A percentile compares a stretch with the other conserved stretches of the same genome.
Evolutionary conservation across 1,140 invertebrate genomes (phyloP).

Genomic region (Zaprionus inermis): DNA sequence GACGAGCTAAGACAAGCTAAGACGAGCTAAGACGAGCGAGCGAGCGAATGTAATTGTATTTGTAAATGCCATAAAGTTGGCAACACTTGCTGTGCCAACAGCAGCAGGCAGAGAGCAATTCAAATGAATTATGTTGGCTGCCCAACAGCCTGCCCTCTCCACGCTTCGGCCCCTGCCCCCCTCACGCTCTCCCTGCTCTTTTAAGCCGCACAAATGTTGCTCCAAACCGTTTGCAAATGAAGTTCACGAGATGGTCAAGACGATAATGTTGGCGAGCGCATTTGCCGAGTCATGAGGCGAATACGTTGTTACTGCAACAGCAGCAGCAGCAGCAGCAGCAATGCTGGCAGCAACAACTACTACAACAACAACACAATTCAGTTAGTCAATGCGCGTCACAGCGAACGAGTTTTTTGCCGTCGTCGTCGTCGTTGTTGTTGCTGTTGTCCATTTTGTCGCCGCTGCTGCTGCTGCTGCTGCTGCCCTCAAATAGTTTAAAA

Average conservation of each 20-base stretch:
- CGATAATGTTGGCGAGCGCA: slow-evolving; percentile 80
- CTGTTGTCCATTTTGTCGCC: slow-evolving; percentile 74
- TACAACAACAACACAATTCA: slow-evolving; percentile 50
- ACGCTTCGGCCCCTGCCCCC: not conserved
- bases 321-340: slow-evolving; percentile 62
- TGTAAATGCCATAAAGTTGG: slow-evolving; percentile 83
- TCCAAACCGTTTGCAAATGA: slow-evolving; percentile 74
- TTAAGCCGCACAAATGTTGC: slow-evolving; percentile 42
- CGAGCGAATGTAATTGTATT: slow-evolving; percentile 78
- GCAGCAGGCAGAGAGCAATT: slow-evolving; percentile 37
- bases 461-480: slow-evolving; percentile 21
- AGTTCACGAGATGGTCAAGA: slow-evolving; percentile 82
- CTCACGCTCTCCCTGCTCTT: not conserved
- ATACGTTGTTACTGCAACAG: slow-evolving; percentile 47
- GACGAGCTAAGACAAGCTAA: slow-evolving; percentile 1
- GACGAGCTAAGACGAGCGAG: too few relatives aligned
- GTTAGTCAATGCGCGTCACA: slow-evolving; percentile 53
- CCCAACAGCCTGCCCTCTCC: slow-evolving; percentile 17
- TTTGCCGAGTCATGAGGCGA: slow-evolving; percentile 74
- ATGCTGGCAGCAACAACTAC: slow-evolving; percentile 50
- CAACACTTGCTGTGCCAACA: slow-evolving; percentile 78
- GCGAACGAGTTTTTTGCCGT: slow-evolving; percentile 58
- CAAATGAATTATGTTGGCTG: slow-evolving; percentile 69
- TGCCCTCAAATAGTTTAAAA: slow-evolving; percentile 76
- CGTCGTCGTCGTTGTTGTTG: slow-evolving; percentile 45